phyloP scores from a whole-genome alignment of 2,888 invertebrate species.

The Hecatera dysodea region DNA sequence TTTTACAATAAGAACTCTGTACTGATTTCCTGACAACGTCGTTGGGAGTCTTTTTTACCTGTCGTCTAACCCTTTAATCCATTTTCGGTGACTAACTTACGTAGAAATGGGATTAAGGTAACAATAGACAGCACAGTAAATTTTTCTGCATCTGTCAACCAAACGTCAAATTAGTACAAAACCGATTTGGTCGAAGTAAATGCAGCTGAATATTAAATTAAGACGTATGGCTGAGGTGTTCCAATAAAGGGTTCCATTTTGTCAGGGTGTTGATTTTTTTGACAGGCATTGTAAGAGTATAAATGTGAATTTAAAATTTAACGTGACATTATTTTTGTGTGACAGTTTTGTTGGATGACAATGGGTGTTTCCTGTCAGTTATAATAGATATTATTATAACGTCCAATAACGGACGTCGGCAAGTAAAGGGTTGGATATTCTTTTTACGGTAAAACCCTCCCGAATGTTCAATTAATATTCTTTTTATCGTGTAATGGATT shows the following conservation, averaged over 20 bases:
- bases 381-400: constrained; percentile 46
- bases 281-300: constrained; percentile 78
- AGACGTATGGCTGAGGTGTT: constrained; percentile 73
- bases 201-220: constrained; percentile 84
- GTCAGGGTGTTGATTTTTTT: constrained; percentile 81
- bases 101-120: constrained; percentile 75
- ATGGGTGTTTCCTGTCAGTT: constrained; percentile 67
- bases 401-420: not conserved
- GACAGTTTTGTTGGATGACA: constrained; percentile 68
- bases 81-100: constrained; percentile 68
- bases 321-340: constrained; percentile 70
- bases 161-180: constrained; percentile 87
- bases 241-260: constrained; percentile 79
- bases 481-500: too few relatives aligned
- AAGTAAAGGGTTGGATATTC: constrained; percentile 32
- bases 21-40: constrained; percentile 60
- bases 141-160: constrained; percentile 82
- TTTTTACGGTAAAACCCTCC: constrained; percentile 1
- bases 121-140: constrained; percentile 73
- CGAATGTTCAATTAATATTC: too few relatives aligned
- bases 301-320: constrained; percentile 77
- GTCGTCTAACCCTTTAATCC: constrained; percentile 80
- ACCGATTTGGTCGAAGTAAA: constrained; percentile 78
- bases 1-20: not conserved
- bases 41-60: constrained; percentile 80